Conservation (phyloP, 2,797 vertebrate genomes). For the Falco novaeseelandiae region DNA sequence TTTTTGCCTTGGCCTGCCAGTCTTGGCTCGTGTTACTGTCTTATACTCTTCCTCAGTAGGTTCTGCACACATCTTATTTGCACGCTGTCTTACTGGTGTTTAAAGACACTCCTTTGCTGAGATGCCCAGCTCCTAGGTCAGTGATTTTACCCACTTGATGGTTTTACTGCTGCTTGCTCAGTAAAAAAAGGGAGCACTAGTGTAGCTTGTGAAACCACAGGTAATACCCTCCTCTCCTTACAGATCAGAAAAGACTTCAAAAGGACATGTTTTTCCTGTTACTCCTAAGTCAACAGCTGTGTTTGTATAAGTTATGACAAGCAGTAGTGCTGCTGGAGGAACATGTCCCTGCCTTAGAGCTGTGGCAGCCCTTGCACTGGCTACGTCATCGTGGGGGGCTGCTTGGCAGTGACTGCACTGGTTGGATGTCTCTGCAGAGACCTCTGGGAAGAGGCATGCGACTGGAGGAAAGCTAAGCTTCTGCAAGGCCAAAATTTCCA, state of each 20-base stretch:
- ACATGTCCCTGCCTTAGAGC: not conserved
- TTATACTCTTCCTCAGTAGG: not conserved
- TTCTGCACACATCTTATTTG: not conserved
- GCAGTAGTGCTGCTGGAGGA: not conserved
- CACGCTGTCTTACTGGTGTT: not conserved
- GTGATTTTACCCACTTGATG: not conserved
- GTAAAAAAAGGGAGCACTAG: not conserved
- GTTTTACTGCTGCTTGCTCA: not conserved
- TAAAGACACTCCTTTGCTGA: not conserved
- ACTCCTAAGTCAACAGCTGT: not conserved
- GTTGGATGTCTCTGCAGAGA: not conserved
- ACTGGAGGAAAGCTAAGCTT: not conserved
- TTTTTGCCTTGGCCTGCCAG: not conserved
- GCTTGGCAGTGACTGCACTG: not conserved
- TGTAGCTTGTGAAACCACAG: not conserved
- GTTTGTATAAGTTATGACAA: not conserved
- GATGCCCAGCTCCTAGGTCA: not conserved
- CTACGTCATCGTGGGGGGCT: not conserved
- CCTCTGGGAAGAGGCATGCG: accelerated
- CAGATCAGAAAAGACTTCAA: not conserved
- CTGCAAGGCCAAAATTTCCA: not conserved
- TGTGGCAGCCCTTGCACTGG: not conserved
- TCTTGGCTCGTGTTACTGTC: not conserved
- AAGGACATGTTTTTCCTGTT: constrained; percentile 1
- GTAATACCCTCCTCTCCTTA: not conserved